Conservation (phyloP, 2,113 vertebrate species). For the Elgaria multicarinata region DNA sequence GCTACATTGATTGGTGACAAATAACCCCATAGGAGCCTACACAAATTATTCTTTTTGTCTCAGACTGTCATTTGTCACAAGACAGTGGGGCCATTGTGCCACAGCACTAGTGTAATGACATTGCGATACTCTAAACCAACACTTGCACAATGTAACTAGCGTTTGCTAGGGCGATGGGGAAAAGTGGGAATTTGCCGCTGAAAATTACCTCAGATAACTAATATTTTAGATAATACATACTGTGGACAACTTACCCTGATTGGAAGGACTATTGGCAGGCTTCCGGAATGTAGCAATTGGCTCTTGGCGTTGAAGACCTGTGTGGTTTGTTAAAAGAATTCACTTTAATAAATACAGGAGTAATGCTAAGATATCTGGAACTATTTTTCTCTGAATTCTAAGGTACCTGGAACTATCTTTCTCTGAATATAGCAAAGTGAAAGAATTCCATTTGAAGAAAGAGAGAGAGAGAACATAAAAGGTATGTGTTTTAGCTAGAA, state of each 20-base stretch:
- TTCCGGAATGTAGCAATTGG: slow-evolving; percentile 73
- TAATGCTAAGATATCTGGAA: no score
- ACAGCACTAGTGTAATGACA: no score
- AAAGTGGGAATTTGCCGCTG: not conserved
- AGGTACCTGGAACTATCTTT: not conserved
- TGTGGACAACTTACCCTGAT: slow-evolving; percentile 73
- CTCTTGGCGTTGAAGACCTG: slow-evolving; percentile 78
- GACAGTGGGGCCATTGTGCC: not conserved
- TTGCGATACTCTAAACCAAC: no score
- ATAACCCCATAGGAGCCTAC: accelerated
- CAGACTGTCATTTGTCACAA: slow-evolving; percentile 19
- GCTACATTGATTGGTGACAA: not conserved
- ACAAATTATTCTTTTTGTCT: accelerated
- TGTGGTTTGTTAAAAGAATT: not conserved
- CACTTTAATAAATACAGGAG: not conserved
- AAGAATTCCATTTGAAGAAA: not conserved
- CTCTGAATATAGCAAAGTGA: slow-evolving; percentile 14
- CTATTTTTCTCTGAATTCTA: slow-evolving; percentile 22
- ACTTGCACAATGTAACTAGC: no score
- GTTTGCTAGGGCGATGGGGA: not conserved
- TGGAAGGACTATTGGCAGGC: slow-evolving; percentile 66
- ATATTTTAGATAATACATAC: not conserved
- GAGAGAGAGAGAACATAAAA: not conserved
- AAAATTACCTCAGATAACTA: not conserved
- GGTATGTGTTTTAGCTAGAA: not conserved